Base-by-base conservation (phyloP, 2,888 invertebrate species). In the Lasioglossum malachurum region DNA sequence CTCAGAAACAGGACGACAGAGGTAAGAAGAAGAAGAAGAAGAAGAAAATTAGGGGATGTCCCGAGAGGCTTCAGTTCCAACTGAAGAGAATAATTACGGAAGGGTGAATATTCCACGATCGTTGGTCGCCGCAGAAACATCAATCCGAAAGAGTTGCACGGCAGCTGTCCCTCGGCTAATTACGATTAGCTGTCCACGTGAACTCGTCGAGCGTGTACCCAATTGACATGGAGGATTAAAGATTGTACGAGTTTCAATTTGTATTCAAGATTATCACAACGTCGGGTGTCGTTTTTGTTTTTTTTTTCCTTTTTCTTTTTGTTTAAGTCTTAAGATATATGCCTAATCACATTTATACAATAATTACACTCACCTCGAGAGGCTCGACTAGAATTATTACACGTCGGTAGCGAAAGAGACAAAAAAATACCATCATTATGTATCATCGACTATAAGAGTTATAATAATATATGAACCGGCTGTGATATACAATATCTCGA, bases 251-350 rank as follows among this genome's bases (percentile, higher is more conserved):
- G 78, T 87, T 87, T 87, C 80, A 79, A 87, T 87, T 87, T 83
- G 83, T 87, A 87, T 87, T 83, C 78, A 87, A 87, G 87, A 84
- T 87, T 87, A 87, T 87, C 87, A 87, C 87, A 87, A 87, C 84
- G 72, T 87, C 83, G 83, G 79, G 81, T 67, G 31, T 67, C 31
- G 60, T 67, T 67, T 35, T 60, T n/a, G 27, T 60, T 60, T 23
- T 60, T 23, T 60, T 60, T 60, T 14, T 14, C 12, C 7, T 4
- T 60, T 60, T 27, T 60, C 27, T 27, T 27, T 27, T 14, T 27
- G 4, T 60, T 27, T 72, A 86, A 80, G 75, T 80, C 83, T 87
- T 87, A 87, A 71, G 64, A 64, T 53, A 53, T 53, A 53, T 53
- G 23, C 27, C 81, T 87, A 86, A 71, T 76, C 69, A 78, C 80